Evolutionary conservation across 2,797 vertebrate genomes (phyloP).

Genomic region (Chelonia mydas): DNA sequence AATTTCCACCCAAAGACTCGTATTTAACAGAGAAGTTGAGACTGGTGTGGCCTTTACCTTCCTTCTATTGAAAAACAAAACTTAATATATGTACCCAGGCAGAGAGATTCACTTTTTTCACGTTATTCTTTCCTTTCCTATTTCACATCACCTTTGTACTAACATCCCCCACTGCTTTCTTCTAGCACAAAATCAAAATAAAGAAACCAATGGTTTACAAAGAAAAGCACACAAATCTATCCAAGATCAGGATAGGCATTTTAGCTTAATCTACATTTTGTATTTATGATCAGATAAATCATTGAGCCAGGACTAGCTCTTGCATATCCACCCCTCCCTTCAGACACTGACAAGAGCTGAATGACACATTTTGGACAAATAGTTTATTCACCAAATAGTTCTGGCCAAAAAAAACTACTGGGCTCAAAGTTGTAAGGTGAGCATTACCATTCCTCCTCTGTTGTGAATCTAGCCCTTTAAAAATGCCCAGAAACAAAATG

Average conservation of each 20-base stretch:
- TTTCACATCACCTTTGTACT: not conserved
- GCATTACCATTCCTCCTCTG: not conserved
- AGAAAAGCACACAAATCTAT: not conserved
- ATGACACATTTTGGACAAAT: too few species aligned
- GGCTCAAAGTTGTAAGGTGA: not conserved
- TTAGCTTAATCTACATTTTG: not conserved
- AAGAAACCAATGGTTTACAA: not conserved
- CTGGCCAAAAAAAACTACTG: not conserved
- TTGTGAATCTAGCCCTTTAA: not conserved
- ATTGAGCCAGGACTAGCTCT: not conserved
- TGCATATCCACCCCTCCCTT: not conserved
- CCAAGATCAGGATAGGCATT: not conserved
- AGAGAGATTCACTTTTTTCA: not conserved
- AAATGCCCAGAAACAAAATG: not conserved
- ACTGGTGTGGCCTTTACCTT: not conserved
- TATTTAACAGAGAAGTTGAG: not conserved
- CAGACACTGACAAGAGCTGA: not conserved
- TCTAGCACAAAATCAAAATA: not conserved
- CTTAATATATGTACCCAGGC: too few species aligned
- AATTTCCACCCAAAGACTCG: not conserved
- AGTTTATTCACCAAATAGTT: too few species aligned
- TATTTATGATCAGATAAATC: not conserved
- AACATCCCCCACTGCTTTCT: not conserved
- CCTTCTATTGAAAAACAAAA: not conserved
- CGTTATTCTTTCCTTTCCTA: not conserved